Evolutionary conservation across 2,113 vertebrate genomes (phyloP).

Genomic region (Sphaerodactylus townsendi): DNA sequence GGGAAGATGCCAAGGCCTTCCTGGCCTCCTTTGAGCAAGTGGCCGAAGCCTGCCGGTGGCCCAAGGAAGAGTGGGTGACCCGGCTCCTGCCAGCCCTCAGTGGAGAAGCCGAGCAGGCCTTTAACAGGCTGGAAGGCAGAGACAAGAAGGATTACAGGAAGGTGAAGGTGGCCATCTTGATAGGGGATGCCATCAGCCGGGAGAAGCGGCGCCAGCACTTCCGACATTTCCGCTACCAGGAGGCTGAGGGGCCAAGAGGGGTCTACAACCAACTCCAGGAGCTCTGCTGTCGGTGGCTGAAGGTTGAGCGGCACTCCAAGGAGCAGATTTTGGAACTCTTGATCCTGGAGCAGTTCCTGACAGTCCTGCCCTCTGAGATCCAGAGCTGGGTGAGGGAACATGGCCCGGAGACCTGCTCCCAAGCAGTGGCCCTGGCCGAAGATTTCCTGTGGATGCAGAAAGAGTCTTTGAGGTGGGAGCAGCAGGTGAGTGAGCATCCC

Average conservation of each 20-base stretch:
- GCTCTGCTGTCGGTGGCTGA: slow-evolving; percentile 11
- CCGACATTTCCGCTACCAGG: slow-evolving; percentile 56
- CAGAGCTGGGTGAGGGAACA: slow-evolving; percentile 53
- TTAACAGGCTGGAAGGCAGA: not conserved
- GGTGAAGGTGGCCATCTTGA: slow-evolving; percentile 58
- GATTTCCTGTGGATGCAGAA: slow-evolving; percentile 25
- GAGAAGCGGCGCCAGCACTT: slow-evolving; percentile 67
- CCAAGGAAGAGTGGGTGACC: slow-evolving; percentile 10
- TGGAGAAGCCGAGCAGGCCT: slow-evolving; percentile 5
- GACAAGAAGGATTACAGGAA: slow-evolving; percentile 35
- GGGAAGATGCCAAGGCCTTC: slow-evolving; percentile 4
- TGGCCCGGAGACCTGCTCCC: slow-evolving; percentile 28
- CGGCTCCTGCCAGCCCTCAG: slow-evolving; percentile 5
- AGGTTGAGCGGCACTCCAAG: slow-evolving; percentile 17
- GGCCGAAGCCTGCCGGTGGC: slow-evolving; percentile 24
- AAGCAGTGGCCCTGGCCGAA: slow-evolving; percentile 21
- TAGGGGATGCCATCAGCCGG: slow-evolving; percentile 40
- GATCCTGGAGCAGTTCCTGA: slow-evolving; percentile 29
- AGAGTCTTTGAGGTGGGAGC: slow-evolving; percentile 8
- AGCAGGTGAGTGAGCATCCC: not conserved
- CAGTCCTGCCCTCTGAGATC: slow-evolving; percentile 5
- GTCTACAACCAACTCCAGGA: slow-evolving; percentile 5
- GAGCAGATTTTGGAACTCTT: slow-evolving; percentile 25
- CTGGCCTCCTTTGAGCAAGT: slow-evolving; percentile 20
- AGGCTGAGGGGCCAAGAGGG: slow-evolving; percentile 9